These are phyloP conservation scores for Laspeyria flexula DNA, from an alignment of 2,888 invertebrate genomes.

Conservation along the genomic window DNA sequence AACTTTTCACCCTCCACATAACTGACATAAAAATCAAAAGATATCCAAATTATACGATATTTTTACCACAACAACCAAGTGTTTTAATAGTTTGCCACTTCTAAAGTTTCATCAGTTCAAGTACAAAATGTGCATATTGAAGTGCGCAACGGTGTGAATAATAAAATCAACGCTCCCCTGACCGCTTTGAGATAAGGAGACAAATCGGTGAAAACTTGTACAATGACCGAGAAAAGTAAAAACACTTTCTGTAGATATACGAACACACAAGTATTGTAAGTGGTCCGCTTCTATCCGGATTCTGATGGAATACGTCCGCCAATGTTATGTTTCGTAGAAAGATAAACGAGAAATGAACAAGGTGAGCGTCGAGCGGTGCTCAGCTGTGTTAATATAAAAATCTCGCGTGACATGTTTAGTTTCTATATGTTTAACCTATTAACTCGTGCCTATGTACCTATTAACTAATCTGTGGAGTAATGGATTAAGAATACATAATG, in stretches of 20 bases:
- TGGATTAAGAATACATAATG: too few species aligned
- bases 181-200: conserved; percentile 74
- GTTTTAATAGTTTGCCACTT: conserved; percentile 16
- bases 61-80: too few species aligned
- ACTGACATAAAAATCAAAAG: too few species aligned
- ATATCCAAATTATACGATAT: too few species aligned
- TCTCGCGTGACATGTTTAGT: conserved; percentile 10
- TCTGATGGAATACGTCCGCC: conserved; percentile 29
- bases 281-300: conserved; percentile 46
- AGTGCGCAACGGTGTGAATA: conserved; percentile 38
- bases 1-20: too few species aligned
- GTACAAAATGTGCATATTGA: conserved; percentile 32
- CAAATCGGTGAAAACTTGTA: conserved; percentile 72
- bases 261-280: conserved; percentile 40
- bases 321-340: conserved; percentile 21
- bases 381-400: conserved; percentile 12
- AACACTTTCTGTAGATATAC: conserved; percentile 66
- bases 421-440: conserved; percentile 7
- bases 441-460: too few species aligned
- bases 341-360: conserved; percentile 9
- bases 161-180: conserved; percentile 63
- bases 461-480: too few species aligned
- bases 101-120: conserved; percentile 24
- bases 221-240: conserved; percentile 71
- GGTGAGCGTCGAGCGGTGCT: not conserved